Conservation (phyloP, 2,888 invertebrate species). For the Ditula angustiorana region DNA sequence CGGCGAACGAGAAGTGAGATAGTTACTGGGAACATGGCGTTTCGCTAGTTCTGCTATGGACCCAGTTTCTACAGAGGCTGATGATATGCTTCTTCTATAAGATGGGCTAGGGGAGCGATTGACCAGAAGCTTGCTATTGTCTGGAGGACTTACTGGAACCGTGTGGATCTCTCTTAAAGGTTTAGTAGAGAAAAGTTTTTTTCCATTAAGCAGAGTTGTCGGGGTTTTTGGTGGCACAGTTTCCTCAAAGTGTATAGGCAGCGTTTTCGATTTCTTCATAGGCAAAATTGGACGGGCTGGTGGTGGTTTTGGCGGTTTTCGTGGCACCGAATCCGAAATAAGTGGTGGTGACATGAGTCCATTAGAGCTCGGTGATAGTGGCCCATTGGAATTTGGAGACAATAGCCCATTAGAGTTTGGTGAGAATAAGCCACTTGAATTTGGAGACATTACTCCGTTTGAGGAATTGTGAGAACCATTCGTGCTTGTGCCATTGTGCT, state of each 20-base stretch:
- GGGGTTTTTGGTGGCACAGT: constrained; percentile 62
- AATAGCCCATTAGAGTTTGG: constrained; percentile 61
- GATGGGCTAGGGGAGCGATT: constrained; percentile 73
- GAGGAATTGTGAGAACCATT: constrained; percentile 41
- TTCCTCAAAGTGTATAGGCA: constrained; percentile 77
- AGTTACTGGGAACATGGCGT: constrained; percentile 68
- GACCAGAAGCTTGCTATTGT: constrained; percentile 63
- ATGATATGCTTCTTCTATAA: constrained; percentile 71
- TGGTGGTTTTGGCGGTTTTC: constrained; percentile 78
- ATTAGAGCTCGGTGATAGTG: constrained; percentile 62
- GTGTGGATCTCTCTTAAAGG: constrained; percentile 78
- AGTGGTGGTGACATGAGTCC: constrained; percentile 49
- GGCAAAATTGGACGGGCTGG: constrained; percentile 71
- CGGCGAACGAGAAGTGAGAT: constrained; percentile 83
- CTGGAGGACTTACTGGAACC: constrained; percentile 57
- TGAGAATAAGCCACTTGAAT: constrained; percentile 55
- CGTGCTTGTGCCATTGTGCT: constrained; percentile 56
- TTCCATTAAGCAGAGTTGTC: constrained; percentile 65
- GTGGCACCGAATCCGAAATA: constrained; percentile 72
- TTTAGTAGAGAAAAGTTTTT: constrained; percentile 73
- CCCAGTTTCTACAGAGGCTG: constrained; percentile 76
- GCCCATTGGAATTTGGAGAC: constrained; percentile 68
- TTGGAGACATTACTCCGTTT: constrained; percentile 42
- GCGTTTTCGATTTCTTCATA: constrained; percentile 77
- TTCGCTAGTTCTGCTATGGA: constrained; percentile 80